Conservation (phyloP, 2,797 vertebrate species). For the Falco novaeseelandiae region DNA sequence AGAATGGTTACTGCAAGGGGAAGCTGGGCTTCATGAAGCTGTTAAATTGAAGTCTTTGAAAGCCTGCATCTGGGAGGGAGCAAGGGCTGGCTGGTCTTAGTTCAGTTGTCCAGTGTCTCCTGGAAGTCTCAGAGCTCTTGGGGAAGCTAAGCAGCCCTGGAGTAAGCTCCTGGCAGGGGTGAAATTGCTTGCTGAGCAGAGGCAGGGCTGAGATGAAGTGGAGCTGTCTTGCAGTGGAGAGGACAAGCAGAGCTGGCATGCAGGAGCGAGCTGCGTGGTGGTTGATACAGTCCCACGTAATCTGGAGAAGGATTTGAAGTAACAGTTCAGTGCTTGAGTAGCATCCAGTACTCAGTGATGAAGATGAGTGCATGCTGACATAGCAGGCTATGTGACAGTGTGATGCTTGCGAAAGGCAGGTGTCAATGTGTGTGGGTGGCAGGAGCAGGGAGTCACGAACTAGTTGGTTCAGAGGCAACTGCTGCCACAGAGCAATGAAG, state of each 20-base stretch:
- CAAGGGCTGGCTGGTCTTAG: neutral
- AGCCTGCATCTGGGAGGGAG: neutral
- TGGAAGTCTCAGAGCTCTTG: neutral
- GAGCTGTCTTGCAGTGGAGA: neutral
- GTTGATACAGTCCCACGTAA: neutral
- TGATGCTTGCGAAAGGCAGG: neutral
- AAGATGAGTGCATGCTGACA: neutral
- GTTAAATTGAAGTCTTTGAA: neutral
- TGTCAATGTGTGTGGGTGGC: fast-evolving
- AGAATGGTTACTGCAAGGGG: neutral
- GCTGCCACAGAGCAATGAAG: neutral
- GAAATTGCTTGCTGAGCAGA: neutral
- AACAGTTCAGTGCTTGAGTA: neutral
- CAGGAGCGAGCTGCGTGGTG: fast-evolving
- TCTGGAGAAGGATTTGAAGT: neutral
- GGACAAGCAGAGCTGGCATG: neutral
- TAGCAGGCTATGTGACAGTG: neutral
- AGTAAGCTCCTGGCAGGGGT: neutral
- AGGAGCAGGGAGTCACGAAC: neutral
- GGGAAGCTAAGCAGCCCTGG: neutral
- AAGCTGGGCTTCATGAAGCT: neutral
- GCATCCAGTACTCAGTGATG: neutral
- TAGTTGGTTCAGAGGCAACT: neutral
- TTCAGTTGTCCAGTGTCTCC: neutral
- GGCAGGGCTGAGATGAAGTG: neutral